phyloP scores from a whole-genome alignment of 2,113 vertebrate genomes.

The Vulpes vulpes region DNA sequence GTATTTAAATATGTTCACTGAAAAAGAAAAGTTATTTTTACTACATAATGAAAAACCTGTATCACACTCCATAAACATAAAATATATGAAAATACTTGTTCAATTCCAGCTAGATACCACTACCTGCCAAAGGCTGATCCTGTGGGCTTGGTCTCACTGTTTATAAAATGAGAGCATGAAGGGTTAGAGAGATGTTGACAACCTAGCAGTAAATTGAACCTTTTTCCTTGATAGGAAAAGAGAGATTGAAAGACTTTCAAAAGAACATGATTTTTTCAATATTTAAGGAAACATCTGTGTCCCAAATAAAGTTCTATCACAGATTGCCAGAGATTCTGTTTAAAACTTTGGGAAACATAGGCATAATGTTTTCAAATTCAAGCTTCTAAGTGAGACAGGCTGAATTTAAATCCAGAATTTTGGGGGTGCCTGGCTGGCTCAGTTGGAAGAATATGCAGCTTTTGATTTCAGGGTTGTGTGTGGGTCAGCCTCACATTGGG shows the following conservation, averaged over 20 bases:
- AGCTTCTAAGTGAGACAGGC: not conserved
- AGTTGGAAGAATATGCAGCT: not conserved
- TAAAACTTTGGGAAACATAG: not conserved
- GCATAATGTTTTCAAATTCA: not conserved
- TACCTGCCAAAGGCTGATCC: not conserved
- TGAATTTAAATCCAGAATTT: not conserved
- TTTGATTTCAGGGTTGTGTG: not conserved
- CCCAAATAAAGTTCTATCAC: not conserved
- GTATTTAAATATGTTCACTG: not conserved
- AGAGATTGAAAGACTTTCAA: not conserved
- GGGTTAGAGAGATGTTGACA: not conserved
- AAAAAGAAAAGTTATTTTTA: slow-evolving; percentile 15
- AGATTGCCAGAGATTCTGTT: not conserved
- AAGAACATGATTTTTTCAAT: not conserved
- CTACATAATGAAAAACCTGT: not conserved
- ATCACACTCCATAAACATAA: not conserved
- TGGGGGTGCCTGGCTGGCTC: not conserved
- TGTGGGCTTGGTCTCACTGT: not conserved
- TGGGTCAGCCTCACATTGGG: not conserved
- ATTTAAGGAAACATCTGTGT: not conserved
- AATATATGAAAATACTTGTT: not conserved
- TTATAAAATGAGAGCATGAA: not conserved
- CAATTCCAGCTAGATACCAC: not conserved
- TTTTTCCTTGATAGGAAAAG: slow-evolving; percentile 9
- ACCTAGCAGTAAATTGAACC: not conserved